Evolutionary conservation across 1,140 invertebrate species (phyloP).

Genomic region (Drosophila baimaii): DNA sequence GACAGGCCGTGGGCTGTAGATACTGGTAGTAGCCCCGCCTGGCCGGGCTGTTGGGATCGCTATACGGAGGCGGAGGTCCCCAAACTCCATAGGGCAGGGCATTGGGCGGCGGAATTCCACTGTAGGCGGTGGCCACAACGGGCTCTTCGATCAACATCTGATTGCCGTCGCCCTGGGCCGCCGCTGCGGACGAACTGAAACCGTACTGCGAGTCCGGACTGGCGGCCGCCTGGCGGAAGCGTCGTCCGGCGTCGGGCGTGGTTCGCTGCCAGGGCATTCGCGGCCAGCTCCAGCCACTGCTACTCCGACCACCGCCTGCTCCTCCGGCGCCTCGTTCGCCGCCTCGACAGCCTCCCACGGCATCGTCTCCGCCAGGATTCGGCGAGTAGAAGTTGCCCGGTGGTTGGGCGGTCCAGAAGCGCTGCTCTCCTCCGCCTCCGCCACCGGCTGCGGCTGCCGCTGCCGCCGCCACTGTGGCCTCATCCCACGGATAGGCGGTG

Average conservation of each 20-base stretch:
- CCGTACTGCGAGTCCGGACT: slow-evolving; percentile 89
- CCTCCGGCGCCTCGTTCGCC: slow-evolving; percentile 63
- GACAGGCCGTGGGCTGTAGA: slow-evolving; percentile 71
- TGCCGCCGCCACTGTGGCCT: slow-evolving; percentile 66
- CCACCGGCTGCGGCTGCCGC: slow-evolving; percentile 58
- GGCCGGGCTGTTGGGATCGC: slow-evolving; percentile 89
- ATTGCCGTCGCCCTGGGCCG: slow-evolving; percentile 55
- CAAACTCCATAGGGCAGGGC: slow-evolving; percentile 85
- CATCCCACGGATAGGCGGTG: slow-evolving; percentile 77
- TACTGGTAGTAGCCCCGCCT: slow-evolving; percentile 84
- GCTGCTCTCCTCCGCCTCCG: slow-evolving; percentile 59
- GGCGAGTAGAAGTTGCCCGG: slow-evolving; percentile 92
- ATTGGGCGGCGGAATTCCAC: slow-evolving; percentile 68
- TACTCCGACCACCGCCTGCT: slow-evolving; percentile 82
- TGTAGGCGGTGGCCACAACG: slow-evolving; percentile 33
- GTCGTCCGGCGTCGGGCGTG: slow-evolving; percentile 66
- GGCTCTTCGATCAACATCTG: slow-evolving; percentile 71
- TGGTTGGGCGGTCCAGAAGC: slow-evolving; percentile 73
- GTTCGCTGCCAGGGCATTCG: slow-evolving; percentile 85
- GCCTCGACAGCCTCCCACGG: slow-evolving; percentile 24
- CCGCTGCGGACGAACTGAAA: slow-evolving; percentile 84
- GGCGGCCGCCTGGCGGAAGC: slow-evolving; percentile 79
- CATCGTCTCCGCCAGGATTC: slow-evolving; percentile 88
- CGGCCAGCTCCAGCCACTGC: slow-evolving; percentile 87
- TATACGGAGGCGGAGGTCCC: slow-evolving; percentile 91